Conservation (phyloP, 2,888 invertebrate species). For the Napeogenes sylphis region DNA sequence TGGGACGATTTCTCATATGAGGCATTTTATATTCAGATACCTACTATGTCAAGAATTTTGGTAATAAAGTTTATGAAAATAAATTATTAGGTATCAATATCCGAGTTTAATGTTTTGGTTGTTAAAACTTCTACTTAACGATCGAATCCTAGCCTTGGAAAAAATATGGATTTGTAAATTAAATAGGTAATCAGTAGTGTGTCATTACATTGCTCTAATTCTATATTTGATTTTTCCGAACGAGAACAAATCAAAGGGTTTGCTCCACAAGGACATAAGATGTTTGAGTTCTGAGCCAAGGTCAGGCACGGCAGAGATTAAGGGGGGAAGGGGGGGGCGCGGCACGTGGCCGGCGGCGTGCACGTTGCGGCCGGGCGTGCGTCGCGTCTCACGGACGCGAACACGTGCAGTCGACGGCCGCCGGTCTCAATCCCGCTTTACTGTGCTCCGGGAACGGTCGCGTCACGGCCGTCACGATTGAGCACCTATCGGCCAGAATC, state of each 20-base stretch:
- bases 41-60: too few relatives aligned
- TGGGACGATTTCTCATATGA: too few relatives aligned
- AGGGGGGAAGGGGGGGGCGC: slow-evolving; percentile 30
- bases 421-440: slow-evolving; percentile 66
- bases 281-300: slow-evolving; percentile 11
- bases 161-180: too few relatives aligned
- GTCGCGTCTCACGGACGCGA: slow-evolving; percentile 56
- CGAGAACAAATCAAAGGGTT: background rate
- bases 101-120: too few relatives aligned
- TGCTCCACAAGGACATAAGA: background rate
- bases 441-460: slow-evolving; percentile 64
- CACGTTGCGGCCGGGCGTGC: slow-evolving; percentile 55
- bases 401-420: slow-evolving; percentile 45
- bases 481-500: slow-evolving; percentile 46
- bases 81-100: too few relatives aligned
- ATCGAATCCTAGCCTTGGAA: too few relatives aligned
- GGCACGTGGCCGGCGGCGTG: slow-evolving; percentile 45
- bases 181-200: too few relatives aligned
- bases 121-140: too few relatives aligned
- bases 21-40: too few relatives aligned
- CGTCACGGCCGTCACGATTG: slow-evolving; percentile 49
- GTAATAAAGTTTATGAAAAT: too few relatives aligned
- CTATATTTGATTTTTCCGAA: background rate
- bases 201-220: too few relatives aligned
- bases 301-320: slow-evolving; percentile 19